Base-by-base conservation (phyloP, 2,888 invertebrate species). In the Leptura quadrifasciata region DNA sequence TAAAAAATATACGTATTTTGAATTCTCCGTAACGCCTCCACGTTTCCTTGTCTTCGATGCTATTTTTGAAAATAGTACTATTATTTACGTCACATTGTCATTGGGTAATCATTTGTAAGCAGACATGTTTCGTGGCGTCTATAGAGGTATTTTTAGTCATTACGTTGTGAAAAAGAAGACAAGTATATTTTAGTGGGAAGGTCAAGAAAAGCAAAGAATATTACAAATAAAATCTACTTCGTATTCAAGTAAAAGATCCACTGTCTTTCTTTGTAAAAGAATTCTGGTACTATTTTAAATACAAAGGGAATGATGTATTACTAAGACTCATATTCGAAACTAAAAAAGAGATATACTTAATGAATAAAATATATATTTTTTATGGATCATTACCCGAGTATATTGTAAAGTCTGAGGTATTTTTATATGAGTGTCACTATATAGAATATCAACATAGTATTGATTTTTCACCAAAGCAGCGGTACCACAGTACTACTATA, bases 181-280 rank as follows among this genome's bases (percentile, higher is more conserved):
- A 55, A 20, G 55, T 55, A 18, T 55, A 55, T 55, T 55, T 55
- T 20, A 9, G 55, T 55, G 55, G 18, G 55, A 55, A 55, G 55
- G 55, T 55, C 55, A 55, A 55, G 55, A 17, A 55, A 55, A 17
- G 20, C 12, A 20, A 55, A 20, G 0, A 55, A 18, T 20, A 20
- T 55, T 52, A 18, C 9, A 55, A 55, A 55, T 55, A 17, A 55
- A 55, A 15, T 20, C 6, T 1, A 55, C 1, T 9, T 18, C 10
- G 18, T 17, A 15, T 18, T 55, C 18, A 54, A 35, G 5, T 24
- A 24, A 24, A 24, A 35, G 10, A 10, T 35, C 5, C 10, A 15
- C 12, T 39, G 12, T 39, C 6, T 39, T 15, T 39, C 6, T 39
- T 15, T 39, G 39, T 39, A 39, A 12, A 39, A 39, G 10, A 39